Evolutionary conservation across 2,797 vertebrate species (phyloP), one percentile per base, ranked within the genome.

Genomic region (Eospalax fontanierii): DNA sequence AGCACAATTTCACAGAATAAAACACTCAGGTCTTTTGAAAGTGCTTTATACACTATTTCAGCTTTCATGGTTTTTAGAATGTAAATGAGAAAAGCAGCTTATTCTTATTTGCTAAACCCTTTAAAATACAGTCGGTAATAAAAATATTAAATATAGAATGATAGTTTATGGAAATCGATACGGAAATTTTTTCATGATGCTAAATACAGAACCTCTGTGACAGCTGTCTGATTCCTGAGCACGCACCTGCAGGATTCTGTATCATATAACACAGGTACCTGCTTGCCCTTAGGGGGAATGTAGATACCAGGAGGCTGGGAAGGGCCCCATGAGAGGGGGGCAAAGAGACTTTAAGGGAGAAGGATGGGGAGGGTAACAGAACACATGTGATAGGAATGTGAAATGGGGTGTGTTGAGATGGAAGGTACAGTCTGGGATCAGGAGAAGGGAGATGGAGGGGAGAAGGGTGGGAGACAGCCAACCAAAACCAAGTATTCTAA

Each of bases 31-130:
- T 71, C 21, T 22, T 87, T 80, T 59, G 46, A 3, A 89, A 71
- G 46, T 65, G 26, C 6, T 66, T 26, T 28, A 19, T 33, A 6
- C 6, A 66, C 18, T 10, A 19, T 78, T 73, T 26, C 40, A 54
- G 19, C 89, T 82, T 93, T 57, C 28, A 50, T 33, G 38, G 54
- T 65, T 80, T 80, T 79, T 26, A 57, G 43, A 59, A 59, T 79
- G 33, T 1, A 6, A 87, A 61, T 79, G 50, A 78, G 86, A 81
- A 26, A 16, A 33, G 33, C 10, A 50, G 0, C 0, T 82, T 80
- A 59, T 71, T 83, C 24, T 73, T 90, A 10, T 90, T 85, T 82
- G n/a, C 65, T 73, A 54, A 79, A 43, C 66, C 61, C 11, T 90
- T n/a, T 76, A 80, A 95, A 84, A 33, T 19, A 43, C 5, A 63